These are phyloP conservation scores for Cerastoderma edule DNA, from an alignment of 2,888 invertebrate species.

Conservation along the genomic window DNA sequence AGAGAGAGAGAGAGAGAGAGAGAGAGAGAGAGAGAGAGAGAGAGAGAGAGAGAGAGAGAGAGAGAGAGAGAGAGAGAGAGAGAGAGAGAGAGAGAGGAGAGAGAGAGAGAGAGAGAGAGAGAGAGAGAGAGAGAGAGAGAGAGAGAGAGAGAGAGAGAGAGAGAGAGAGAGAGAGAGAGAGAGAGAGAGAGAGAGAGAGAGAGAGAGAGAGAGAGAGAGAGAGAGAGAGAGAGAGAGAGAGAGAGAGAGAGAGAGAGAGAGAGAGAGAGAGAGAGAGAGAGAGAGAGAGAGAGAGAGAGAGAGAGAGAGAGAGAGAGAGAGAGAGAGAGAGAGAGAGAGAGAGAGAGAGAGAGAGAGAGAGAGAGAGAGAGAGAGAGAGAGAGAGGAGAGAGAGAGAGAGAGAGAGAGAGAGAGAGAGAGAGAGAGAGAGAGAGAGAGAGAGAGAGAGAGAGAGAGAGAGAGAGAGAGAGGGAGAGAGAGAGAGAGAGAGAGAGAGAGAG, in stretches of 20 bases:
- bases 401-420: no score
- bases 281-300: background rate
- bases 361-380: background rate
- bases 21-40: background rate
- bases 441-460: no score
- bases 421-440: no score
- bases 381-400: background rate
- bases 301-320: background rate
- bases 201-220: background rate
- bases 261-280: background rate
- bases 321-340: background rate
- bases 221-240: background rate
- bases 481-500: slow-evolving; percentile 1
- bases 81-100: background rate
- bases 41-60: background rate
- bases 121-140: background rate
- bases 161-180: background rate
- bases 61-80: background rate
- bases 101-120: background rate
- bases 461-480: background rate
- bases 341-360: background rate
- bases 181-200: background rate
- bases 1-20: background rate
- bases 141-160: background rate
- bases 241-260: background rate